Percentiles rank a stretch among this genome's conserved stretches.
Evolutionary conservation across 2,113 vertebrate genomes (phyloP).

Genomic region (Ammospiza nelsoni): DNA sequence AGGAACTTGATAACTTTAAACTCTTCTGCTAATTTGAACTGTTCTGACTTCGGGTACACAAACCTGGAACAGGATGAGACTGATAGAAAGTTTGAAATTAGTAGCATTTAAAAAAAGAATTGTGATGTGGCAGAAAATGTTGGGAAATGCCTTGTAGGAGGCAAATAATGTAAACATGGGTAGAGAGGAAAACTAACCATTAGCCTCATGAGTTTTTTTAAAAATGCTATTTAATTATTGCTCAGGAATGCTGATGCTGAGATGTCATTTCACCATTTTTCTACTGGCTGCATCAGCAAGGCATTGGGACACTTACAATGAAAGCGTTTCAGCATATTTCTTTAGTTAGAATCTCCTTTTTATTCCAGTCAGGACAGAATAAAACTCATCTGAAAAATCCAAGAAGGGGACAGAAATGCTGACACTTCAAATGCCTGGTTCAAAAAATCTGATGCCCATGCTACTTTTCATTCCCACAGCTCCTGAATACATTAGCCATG

Average conservation of each 20-base stretch:
- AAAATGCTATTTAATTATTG: not conserved
- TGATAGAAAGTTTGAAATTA: not conserved
- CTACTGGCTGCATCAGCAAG: constrained; percentile 1
- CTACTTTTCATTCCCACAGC: constrained; percentile 61
- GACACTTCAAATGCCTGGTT: constrained; percentile 61
- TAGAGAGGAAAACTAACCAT: not conserved
- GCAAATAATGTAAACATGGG: not conserved
- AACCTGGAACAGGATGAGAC: not conserved
- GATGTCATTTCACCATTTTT: not conserved
- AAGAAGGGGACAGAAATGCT: constrained; percentile 47
- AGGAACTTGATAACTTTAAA: not conserved
- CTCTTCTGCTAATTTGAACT: not conserved
- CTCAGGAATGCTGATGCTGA: not conserved
- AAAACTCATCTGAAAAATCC: constrained; percentile 41
- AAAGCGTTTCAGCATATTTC: constrained; percentile 13
- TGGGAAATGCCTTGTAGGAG: not conserved
- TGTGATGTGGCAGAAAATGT: not conserved
- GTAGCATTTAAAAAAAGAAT: not conserved
- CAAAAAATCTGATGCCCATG: constrained; percentile 61
- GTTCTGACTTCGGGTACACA: not conserved
- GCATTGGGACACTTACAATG: not conserved
- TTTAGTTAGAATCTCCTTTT: constrained; percentile 9
- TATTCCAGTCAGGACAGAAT: constrained; percentile 40
- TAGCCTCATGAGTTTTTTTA: not conserved
- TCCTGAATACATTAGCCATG: constrained; percentile 41